phyloP scores from a whole-genome alignment of 2,888 invertebrate genomes.

The Cephus pulcher region DNA sequence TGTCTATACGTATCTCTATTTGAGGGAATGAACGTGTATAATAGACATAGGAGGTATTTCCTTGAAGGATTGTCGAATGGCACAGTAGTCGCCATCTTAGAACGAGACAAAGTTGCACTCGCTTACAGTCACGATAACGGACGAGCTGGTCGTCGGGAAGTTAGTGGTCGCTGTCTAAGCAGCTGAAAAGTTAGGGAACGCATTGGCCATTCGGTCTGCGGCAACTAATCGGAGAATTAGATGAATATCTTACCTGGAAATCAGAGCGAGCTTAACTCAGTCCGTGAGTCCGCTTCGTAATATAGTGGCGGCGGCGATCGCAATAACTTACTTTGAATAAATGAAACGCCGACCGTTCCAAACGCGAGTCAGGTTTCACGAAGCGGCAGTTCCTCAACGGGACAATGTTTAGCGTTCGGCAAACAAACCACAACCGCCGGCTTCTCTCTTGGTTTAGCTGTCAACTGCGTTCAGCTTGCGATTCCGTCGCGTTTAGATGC shows the following conservation, averaged over 20 bases:
- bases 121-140: constrained; percentile 7
- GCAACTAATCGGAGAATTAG: constrained; percentile 49
- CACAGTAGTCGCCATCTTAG: neutral
- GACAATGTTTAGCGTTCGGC: constrained; percentile 54
- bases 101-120: neutral
- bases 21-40: neutral
- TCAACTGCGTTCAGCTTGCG: constrained; percentile 5
- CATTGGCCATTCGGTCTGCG: constrained; percentile 9
- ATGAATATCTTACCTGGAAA: constrained; percentile 60
- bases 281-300: constrained; percentile 50
- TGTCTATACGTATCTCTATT: neutral
- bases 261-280: constrained; percentile 38
- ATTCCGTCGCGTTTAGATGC: neutral
- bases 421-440: constrained; percentile 48
- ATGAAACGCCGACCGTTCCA: constrained; percentile 59
- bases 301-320: constrained; percentile 59
- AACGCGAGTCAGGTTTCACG: constrained; percentile 49
- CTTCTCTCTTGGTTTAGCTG: constrained; percentile 8
- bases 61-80: neutral
- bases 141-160: constrained; percentile 30
- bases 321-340: constrained; percentile 65
- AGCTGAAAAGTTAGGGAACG: constrained; percentile 40
- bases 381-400: constrained; percentile 51
- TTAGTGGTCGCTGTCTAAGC: constrained; percentile 45
- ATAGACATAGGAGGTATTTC: neutral